These are phyloP conservation scores for Dysidea cf. avara DNA, from an alignment of 37 sponge, comb jelly and placozoan genomes.

Conservation along the genomic window DNA sequence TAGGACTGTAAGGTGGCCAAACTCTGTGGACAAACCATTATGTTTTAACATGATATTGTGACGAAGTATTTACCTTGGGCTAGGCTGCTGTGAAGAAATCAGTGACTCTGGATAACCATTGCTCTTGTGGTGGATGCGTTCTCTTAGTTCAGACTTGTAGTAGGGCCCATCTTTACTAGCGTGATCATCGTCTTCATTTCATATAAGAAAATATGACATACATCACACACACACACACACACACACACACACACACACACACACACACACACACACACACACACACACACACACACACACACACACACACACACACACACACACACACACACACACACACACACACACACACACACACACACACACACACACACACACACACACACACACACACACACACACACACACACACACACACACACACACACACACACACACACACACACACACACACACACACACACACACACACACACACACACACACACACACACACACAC, in stretches of 20 bases:
- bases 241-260: constrained; percentile 3
- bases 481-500: no score
- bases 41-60: no score
- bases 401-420: constrained; percentile 3
- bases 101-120: no score
- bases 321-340: constrained; percentile 2
- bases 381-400: constrained; percentile 5
- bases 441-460: constrained; percentile 6
- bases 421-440: constrained; percentile 2
- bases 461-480: constrained; percentile 2
- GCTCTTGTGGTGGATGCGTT: no score
- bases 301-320: background rate
- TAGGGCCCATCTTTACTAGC: no score
- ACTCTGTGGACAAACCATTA: no score
- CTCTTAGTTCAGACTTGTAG: no score
- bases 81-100: no score
- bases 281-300: constrained; percentile 3
- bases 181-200: no score
- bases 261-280: constrained; percentile 7
- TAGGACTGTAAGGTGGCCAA: no score
- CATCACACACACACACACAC: constrained; percentile 9
- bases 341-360: constrained; percentile 1
- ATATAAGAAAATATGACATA: no score
- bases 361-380: constrained; percentile 1
- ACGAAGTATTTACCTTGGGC: no score